Conservation (phyloP, 2,888 invertebrate genomes). For the Hypolimnas misippus region DNA sequence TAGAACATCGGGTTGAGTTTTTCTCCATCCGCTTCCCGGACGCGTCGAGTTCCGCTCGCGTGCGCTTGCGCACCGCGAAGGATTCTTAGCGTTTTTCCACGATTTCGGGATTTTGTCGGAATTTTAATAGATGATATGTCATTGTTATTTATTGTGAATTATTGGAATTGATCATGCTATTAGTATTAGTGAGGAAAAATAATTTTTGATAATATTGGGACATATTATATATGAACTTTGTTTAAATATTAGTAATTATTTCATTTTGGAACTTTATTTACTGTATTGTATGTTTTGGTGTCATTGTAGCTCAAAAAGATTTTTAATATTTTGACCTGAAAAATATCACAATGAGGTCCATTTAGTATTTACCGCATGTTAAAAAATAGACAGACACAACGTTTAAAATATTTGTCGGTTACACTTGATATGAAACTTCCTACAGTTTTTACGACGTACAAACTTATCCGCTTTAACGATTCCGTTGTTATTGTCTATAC, state of each 20-base stretch:
- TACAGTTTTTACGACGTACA: background rate
- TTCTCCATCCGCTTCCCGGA: conserved; percentile 78
- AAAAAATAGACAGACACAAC: background rate
- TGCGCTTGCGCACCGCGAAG: conserved; percentile 57
- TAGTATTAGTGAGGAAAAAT: background rate
- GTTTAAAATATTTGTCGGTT: background rate
- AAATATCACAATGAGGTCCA: background rate
- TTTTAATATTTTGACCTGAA: background rate
- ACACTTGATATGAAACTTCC: background rate
- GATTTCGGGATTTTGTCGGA: conserved; percentile 22
- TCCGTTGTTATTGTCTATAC: background rate
- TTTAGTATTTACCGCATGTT: background rate
- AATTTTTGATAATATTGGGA: background rate
- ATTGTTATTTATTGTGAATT: conserved; percentile 1
- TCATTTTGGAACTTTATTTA: background rate
- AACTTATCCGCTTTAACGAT: background rate
- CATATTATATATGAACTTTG: too few species aligned
- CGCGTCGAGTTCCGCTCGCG: conserved; percentile 71
- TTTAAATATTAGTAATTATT: too few species aligned
- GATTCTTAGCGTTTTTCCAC: conserved; percentile 43
- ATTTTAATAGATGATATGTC: conserved; percentile 6
- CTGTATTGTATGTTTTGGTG: background rate
- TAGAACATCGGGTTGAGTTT: conserved; percentile 49
- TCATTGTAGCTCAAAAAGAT: background rate
- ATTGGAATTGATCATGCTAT: background rate